Evolutionary conservation across 2,797 vertebrate species (phyloP).

Genomic region (Heliangelus exortis): DNA sequence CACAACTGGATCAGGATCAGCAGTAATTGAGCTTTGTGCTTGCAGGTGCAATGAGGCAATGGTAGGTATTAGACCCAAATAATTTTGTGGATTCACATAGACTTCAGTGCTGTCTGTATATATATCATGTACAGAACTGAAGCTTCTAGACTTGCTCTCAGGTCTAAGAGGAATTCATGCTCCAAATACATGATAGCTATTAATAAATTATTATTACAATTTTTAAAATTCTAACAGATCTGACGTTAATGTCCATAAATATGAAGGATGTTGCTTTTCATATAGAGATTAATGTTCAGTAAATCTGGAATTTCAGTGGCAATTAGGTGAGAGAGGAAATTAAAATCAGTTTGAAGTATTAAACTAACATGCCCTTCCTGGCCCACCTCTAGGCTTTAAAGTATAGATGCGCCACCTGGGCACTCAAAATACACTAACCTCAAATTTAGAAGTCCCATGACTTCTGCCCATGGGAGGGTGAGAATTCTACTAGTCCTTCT

Average conservation of each 20-base stretch:
- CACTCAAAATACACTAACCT: not conserved
- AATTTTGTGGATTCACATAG: not conserved
- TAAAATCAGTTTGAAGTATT: not conserved
- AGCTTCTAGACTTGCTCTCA: not conserved
- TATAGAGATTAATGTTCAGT: not conserved
- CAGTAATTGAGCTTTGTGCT: not conserved
- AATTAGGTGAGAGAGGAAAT: not conserved
- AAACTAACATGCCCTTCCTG: not conserved
- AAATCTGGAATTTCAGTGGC: not conserved
- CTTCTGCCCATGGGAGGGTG: accelerated
- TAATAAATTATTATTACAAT: not conserved
- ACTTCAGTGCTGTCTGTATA: not conserved
- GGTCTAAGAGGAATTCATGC: not conserved
- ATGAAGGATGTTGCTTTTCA: not conserved
- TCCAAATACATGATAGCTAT: not conserved
- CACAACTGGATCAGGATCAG: not conserved
- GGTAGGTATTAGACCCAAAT: not conserved
- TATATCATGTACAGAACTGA: not conserved
- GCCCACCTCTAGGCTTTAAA: not conserved
- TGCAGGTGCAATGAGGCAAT: not conserved
- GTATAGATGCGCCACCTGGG: not conserved
- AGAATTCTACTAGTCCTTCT: not conserved
- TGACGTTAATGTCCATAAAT: not conserved
- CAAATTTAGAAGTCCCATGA: not conserved
- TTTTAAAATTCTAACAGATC: not conserved